Percentiles rank a stretch among this genome's conserved stretches.
These are phyloP conservation scores for Diadema setosum DNA, from an alignment of 35 echinoderm and acorn worm genomes.

Conservation along the genomic window DNA sequence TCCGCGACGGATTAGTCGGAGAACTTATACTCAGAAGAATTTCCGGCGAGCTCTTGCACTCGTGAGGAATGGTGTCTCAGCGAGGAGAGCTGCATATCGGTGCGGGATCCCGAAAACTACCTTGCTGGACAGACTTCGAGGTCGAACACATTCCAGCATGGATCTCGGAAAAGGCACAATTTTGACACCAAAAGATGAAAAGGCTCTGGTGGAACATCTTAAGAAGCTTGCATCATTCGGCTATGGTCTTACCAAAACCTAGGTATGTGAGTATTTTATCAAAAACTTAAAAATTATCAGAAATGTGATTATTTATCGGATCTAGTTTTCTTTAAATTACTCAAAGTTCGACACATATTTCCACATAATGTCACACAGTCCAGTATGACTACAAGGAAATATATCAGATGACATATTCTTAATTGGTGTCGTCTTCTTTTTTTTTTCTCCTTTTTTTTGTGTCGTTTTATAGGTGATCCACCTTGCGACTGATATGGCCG, in stretches of 20 bases:
- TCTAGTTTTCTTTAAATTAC: background rate
- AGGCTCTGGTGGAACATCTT: background rate
- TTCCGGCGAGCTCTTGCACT: background rate
- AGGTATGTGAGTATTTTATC: background rate
- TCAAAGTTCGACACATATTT: background rate
- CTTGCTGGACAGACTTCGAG: background rate
- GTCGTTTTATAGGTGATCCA: background rate
- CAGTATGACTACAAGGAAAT: background rate
- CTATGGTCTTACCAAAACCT: background rate
- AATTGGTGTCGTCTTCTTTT: background rate
- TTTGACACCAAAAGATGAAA: background rate
- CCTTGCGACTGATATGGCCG: background rate
- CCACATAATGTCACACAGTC: background rate
- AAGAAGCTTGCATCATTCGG: background rate
- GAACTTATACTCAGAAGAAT: background rate
- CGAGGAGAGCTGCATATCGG: background rate
- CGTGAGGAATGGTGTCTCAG: background rate
- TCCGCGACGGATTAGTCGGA: background rate
- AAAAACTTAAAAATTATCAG: background rate
- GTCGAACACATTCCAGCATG: background rate
- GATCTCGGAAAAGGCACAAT: background rate
- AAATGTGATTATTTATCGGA: background rate
- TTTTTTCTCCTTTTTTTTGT: background rate
- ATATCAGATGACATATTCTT: background rate
- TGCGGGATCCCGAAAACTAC: background rate